These are phyloP conservation scores for Amphipyra tragopoginis DNA, from an alignment of 2,888 invertebrate species.

Conservation along the genomic window DNA sequence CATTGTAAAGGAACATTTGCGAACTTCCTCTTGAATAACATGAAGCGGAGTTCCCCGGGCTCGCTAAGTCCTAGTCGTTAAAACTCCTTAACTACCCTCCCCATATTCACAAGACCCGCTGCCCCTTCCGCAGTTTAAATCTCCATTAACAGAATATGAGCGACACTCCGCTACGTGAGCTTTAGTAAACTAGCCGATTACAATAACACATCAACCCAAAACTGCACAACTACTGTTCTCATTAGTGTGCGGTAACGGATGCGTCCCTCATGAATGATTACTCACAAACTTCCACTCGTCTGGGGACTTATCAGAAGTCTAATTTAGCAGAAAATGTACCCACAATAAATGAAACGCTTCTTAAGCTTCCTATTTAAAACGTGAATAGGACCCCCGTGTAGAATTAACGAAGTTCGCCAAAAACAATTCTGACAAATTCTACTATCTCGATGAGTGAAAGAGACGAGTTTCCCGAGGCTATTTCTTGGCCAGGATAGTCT, in stretches of 20 bases:
- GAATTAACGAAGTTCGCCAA: constrained; percentile 46
- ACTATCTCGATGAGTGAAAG: constrained; percentile 69
- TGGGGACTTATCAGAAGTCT: constrained; percentile 45
- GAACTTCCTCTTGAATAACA: constrained; percentile 66
- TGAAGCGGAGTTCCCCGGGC: constrained; percentile 60
- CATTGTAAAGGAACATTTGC: constrained; percentile 65
- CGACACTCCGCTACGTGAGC: constrained; percentile 23
- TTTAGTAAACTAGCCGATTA: constrained; percentile 43
- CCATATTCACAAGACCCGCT: constrained; percentile 70
- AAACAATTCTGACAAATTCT: constrained; percentile 72
- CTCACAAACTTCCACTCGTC: constrained; percentile 47
- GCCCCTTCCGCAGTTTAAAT: constrained; percentile 67
- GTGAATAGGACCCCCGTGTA: constrained; percentile 60
- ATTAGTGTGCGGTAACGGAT: constrained; percentile 47
- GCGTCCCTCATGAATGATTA: constrained; percentile 53
- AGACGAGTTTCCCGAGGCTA: constrained; percentile 58
- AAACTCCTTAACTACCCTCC: constrained; percentile 74
- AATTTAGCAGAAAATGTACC: constrained; percentile 37
- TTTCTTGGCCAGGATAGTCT: constrained; percentile 71
- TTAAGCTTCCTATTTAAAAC: constrained; percentile 56
- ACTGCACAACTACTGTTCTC: constrained; percentile 17
- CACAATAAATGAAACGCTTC: constrained; percentile 39
- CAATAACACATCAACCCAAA: constrained; percentile 19
- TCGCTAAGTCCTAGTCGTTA: constrained; percentile 74
- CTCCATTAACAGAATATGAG: constrained; percentile 67